Evolutionary conservation across 23 tunicate species (phyloP).

Genomic region (Diplosoma virens): DNA sequence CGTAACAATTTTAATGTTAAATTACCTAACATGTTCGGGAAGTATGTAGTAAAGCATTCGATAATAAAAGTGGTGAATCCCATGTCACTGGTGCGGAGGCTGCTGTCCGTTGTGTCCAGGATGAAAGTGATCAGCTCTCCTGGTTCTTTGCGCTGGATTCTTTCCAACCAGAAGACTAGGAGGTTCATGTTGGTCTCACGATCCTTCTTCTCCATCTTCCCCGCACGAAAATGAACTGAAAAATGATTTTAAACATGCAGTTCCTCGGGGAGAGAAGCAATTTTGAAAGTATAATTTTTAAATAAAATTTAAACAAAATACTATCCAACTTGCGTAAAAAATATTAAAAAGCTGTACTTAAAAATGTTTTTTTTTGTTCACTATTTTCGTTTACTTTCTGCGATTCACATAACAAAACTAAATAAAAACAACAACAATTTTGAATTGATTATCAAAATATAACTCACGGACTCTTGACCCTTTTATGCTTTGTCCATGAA

Average conservation of each 20-base stretch:
- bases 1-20: no score
- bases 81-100: slow-evolving; percentile 50
- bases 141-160: slow-evolving; percentile 74
- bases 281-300: no score
- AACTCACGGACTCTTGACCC: slow-evolving; percentile 80
- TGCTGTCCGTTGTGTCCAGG: slow-evolving; percentile 66
- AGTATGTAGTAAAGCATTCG: slow-evolving; percentile 65
- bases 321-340: no score
- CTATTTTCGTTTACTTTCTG: not conserved
- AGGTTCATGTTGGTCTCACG: slow-evolving; percentile 43
- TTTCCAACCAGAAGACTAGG: slow-evolving; percentile 70
- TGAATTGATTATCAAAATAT: no score
- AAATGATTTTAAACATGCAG: no score
- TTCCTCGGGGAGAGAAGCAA: no score
- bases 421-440: not conserved
- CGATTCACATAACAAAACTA: not conserved
- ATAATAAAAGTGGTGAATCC: slow-evolving; percentile 61
- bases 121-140: slow-evolving; percentile 68
- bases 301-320: no score
- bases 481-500: slow-evolving; percentile 52
- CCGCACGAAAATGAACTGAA: slow-evolving; percentile 54
- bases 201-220: slow-evolving; percentile 63
- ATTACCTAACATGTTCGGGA: slow-evolving; percentile 72
- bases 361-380: no score
- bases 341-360: no score